A percentile compares a stretch with the other conserved stretches of the same genome.
Evolutionary conservation across 1,140 invertebrate genomes (phyloP).

Genomic region (Drosophila auraria): DNA sequence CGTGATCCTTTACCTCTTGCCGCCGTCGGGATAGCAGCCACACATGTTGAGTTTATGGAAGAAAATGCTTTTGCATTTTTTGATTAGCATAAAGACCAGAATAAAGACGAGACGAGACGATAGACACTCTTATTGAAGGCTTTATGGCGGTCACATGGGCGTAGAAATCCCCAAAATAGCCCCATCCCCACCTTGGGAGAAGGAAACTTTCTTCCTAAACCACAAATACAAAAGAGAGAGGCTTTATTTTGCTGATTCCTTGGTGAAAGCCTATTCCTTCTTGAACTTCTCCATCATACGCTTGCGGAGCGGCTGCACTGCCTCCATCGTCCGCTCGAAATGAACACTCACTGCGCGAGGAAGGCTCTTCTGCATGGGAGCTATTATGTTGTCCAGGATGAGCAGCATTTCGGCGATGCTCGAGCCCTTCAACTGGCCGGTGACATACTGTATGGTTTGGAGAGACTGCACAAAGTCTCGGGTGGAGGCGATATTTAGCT

Average conservation of each 20-base stretch:
- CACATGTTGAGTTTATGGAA: too few species aligned
- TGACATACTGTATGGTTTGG: conserved; percentile 58
- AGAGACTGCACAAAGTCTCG: conserved; percentile 25
- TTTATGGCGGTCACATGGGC: conserved; percentile 32
- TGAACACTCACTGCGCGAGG: conserved; percentile 1
- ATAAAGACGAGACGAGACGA: too few species aligned
- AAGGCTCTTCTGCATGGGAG: conserved; percentile 19
- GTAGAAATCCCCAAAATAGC: too few species aligned
- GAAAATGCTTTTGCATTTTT: too few species aligned
- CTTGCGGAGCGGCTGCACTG: conserved; percentile 11
- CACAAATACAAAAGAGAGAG: conserved; percentile 1
- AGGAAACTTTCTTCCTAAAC: not conserved
- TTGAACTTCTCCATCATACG: conserved; percentile 8
- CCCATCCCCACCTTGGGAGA: too few species aligned
- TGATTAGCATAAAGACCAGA: too few species aligned
- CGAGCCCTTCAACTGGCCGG: conserved; percentile 27
- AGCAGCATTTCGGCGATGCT: conserved; percentile 29
- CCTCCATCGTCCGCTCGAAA: conserved; percentile 3
- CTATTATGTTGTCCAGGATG: conserved; percentile 31
- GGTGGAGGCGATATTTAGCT: not conserved
- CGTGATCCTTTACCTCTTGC: too few species aligned
- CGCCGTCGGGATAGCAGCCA: not conserved
- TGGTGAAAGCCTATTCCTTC: not conserved
- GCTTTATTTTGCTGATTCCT: conserved; percentile 9
- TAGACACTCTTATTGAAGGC: conserved; percentile 45